Evolutionary conservation across 2,797 vertebrate genomes (phyloP).

Genomic region (Hydrocynus forskahlii): DNA sequence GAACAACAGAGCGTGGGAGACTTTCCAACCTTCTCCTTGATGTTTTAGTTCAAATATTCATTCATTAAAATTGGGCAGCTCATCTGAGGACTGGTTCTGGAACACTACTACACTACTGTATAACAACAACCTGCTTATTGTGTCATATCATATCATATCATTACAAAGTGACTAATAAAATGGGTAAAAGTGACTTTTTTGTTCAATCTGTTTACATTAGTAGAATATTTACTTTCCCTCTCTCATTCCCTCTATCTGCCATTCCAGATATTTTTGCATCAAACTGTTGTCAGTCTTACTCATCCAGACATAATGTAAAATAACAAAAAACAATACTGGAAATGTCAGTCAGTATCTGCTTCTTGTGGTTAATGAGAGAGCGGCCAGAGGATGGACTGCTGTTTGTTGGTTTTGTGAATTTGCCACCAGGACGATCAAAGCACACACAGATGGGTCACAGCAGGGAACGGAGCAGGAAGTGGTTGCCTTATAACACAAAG

Average conservation of each 20-base stretch:
- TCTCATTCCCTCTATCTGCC: no score
- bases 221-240: neutral
- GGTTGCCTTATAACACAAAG: constrained; percentile 62
- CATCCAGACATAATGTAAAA: neutral
- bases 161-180: no score
- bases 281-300: neutral
- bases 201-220: neutral
- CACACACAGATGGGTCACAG: constrained; percentile 53
- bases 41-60: constrained; percentile 37
- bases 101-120: neutral
- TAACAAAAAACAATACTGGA: constrained; percentile 5
- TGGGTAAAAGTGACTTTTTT: no score
- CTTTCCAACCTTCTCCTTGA: constrained; percentile 37
- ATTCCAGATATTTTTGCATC: neutral
- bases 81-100: constrained; percentile 16
- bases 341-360: constrained; percentile 12
- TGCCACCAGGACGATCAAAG: constrained; percentile 67
- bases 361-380: constrained; percentile 39
- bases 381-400: constrained; percentile 27
- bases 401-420: constrained; percentile 55
- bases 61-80: constrained; percentile 31
- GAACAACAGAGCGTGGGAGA: constrained; percentile 42
- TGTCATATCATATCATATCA: no score
- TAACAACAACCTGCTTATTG: neutral
- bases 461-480: constrained; percentile 71